These are phyloP conservation scores for Eupithecia exiguata DNA, from an alignment of 2,888 invertebrate species.

Conservation along the genomic window DNA sequence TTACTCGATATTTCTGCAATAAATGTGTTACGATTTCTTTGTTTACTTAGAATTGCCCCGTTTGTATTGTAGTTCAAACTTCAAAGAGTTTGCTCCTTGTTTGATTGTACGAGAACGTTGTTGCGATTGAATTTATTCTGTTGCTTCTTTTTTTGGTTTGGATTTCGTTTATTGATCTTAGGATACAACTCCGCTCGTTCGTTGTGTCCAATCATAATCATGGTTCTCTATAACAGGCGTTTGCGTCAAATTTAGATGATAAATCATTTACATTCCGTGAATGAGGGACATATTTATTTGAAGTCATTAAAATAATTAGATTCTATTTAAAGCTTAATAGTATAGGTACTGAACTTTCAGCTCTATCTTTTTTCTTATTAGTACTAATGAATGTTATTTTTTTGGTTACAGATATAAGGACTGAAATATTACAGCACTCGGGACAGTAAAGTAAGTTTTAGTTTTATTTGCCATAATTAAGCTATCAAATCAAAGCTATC, in stretches of 20 bases:
- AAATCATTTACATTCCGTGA: background rate
- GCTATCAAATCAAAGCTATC: too few relatives aligned
- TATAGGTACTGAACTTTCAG: background rate
- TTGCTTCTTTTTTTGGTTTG: background rate
- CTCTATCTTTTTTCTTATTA: background rate
- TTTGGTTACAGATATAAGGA: constrained; percentile 54
- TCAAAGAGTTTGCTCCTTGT: background rate
- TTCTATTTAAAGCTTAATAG: too few relatives aligned
- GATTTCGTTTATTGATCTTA: background rate
- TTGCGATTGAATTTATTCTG: constrained; percentile 3
- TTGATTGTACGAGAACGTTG: constrained; percentile 4
- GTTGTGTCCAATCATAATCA: background rate
- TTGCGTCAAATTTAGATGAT: background rate
- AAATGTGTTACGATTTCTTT: constrained; percentile 34
- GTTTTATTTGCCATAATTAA: background rate
- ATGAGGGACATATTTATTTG: background rate
- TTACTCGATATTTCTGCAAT: constrained; percentile 34
- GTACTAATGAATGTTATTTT: constrained; percentile 18
- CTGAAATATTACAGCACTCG: constrained; percentile 45
- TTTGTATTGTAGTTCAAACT: constrained; percentile 13
- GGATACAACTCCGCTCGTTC: background rate
- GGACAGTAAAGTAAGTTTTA: constrained; percentile 55
- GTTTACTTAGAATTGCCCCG: constrained; percentile 21
- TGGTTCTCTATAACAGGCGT: background rate
- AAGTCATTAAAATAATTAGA: background rate